These are phyloP conservation scores for Pterobdella sp. DNA, from an alignment of 2,888 invertebrate genomes.

Conservation along the genomic window DNA sequence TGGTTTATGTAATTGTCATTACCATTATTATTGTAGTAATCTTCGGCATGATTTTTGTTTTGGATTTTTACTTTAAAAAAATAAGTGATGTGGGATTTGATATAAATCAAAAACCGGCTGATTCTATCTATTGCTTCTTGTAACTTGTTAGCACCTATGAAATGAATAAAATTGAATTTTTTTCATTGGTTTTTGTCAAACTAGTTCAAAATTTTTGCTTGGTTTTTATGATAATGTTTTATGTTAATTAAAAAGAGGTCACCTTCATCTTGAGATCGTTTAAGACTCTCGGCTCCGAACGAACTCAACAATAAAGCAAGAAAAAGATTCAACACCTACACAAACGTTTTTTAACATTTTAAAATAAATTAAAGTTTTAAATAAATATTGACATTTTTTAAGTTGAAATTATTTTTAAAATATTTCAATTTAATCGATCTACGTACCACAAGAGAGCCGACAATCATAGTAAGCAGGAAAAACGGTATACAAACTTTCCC, in stretches of 20 bases:
- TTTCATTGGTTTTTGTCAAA: neutral
- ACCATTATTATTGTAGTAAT: slow-evolving; percentile 25
- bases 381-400: no score
- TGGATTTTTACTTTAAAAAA: slow-evolving; percentile 45
- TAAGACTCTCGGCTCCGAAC: slow-evolving; percentile 88
- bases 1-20: slow-evolving; percentile 20
- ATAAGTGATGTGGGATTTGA: slow-evolving; percentile 42
- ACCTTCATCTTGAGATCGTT: slow-evolving; percentile 63
- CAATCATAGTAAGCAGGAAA: slow-evolving; percentile 94
- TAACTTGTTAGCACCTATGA: slow-evolving; percentile 90
- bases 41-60: slow-evolving; percentile 15
- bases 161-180: neutral
- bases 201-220: no score
- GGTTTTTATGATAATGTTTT: neutral
- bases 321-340: slow-evolving; percentile 92
- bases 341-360: neutral
- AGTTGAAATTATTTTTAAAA: slow-evolving; percentile 2
- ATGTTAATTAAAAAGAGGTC: neutral
- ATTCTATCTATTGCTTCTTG: slow-evolving; percentile 93
- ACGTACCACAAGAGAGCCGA: slow-evolving; percentile 97
- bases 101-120: slow-evolving; percentile 48
- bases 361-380: neutral
- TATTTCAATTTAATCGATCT: no score
- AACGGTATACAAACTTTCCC: slow-evolving; percentile 87
- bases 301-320: slow-evolving; percentile 98